Evolutionary conservation across 2,113 vertebrate genomes (phyloP).

Genomic region (Circaetus cinerascens): DNA sequence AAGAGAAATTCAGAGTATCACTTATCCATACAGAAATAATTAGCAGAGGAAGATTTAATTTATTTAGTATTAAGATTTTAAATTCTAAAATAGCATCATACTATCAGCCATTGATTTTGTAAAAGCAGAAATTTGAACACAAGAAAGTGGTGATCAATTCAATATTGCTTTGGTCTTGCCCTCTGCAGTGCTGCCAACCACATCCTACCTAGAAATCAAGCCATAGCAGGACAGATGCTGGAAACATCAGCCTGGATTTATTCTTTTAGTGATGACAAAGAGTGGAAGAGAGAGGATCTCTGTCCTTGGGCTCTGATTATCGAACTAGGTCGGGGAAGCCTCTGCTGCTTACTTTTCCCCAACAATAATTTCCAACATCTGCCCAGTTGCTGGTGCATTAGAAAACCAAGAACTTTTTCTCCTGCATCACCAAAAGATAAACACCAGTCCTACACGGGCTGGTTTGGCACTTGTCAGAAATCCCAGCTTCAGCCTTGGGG

Average conservation of each 20-base stretch:
- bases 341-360: neutral
- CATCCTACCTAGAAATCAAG: neutral
- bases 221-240: neutral
- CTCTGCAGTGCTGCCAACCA: neutral
- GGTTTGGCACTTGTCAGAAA: neutral
- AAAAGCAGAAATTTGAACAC: neutral
- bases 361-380: neutral
- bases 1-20: conserved; percentile 16
- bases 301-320: neutral
- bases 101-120: neutral
- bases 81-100: neutral
- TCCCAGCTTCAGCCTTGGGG: neutral
- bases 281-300: neutral
- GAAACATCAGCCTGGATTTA: neutral
- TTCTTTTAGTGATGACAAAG: neutral
- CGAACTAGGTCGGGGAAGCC: accelerated
- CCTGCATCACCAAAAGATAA: neutral
- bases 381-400: neutral
- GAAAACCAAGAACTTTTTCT: neutral
- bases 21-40: neutral
- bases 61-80: neutral
- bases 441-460: neutral
- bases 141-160: neutral
- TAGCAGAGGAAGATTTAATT: neutral
- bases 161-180: neutral